Evolutionary conservation across 2,888 invertebrate genomes (phyloP), one percentile per base, ranked within the genome.

Genomic region (Masnerella sp.): DNA sequence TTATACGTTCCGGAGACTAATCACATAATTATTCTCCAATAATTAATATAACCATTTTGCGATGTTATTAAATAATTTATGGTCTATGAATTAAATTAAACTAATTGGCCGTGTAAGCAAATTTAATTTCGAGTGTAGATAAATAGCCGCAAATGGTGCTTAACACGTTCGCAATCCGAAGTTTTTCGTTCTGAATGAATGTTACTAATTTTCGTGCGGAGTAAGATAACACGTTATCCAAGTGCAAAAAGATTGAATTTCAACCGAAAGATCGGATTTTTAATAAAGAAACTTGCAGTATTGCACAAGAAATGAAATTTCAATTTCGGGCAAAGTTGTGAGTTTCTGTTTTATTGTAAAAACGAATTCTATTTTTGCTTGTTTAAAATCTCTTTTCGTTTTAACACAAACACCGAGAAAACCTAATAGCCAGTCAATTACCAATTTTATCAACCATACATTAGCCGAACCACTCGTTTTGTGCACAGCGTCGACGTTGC

Each of bases 41-140:
- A 61, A 69, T 69, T 45, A 52, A 52, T 45, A 69, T 69, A 61
- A 45, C 32, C 30, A 30, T 38, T 69, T 69, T 69, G 32, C 47
- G 52, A 52, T 61, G 22, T 52, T 61, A 59, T 68, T 68, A 52
- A 52, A 59, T 59, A 59, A 59, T 43, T 34, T 40, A 42, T 51
- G 42, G 43, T 30, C 20, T 43, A 28, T 34, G 34, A 68, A 67
- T 58, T 42, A 49, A 67, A 67, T 58, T 49, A 49, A 56, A 25
- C 49, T 65, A 67, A 58, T 58, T 58, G 54, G 34, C 17, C 49
- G 32, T 58, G 49, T 58, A 49, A 58, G 58, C 67, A 54, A 65
- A 54, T 54, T 54, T 40, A 52, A 54, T 54, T 65, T 65, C 15
- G n/a, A 18, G 40, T 32, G 9, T 20, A 45, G 42, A 42, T 52